phyloP scores from a whole-genome alignment of 1,140 invertebrate species.

The Drosophila carrolli region DNA sequence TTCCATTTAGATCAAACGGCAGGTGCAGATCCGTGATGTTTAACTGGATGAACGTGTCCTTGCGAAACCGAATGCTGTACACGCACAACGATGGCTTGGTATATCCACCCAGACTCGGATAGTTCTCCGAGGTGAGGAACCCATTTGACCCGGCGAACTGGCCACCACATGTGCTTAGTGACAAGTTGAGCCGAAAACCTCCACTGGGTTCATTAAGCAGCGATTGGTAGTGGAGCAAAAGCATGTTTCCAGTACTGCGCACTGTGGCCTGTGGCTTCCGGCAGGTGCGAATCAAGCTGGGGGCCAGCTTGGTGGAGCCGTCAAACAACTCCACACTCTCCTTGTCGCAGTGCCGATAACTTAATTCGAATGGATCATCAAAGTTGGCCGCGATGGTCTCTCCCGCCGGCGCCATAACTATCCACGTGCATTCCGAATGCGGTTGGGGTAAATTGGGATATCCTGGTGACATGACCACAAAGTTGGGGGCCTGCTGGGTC shows the following conservation, averaged over 20 bases:
- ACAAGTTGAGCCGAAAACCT: constrained; percentile 91
- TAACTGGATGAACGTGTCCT: constrained; percentile 85
- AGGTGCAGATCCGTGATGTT: constrained; percentile 86
- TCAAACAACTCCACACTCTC: constrained; percentile 92
- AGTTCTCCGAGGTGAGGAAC: constrained; percentile 87
- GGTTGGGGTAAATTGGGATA: constrained; percentile 91
- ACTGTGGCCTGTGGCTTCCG: constrained; percentile 85
- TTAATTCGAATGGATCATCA: constrained; percentile 89
- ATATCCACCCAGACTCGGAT: constrained; percentile 85
- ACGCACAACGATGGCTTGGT: constrained; percentile 86
- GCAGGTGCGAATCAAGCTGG: constrained; percentile 88
- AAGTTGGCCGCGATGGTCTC: constrained; percentile 91
- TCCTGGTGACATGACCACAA: constrained; percentile 89
- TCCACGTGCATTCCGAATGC: constrained; percentile 92
- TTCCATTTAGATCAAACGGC: constrained; percentile 52
- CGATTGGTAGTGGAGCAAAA: constrained; percentile 91
- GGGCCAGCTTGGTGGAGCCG: constrained; percentile 89
- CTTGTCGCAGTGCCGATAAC: constrained; percentile 85
- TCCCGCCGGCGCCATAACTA: constrained; percentile 88
- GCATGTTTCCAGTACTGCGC: constrained; percentile 85
- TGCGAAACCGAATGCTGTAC: constrained; percentile 86
- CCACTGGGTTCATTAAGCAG: constrained; percentile 88
- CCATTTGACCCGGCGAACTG: constrained; percentile 75
- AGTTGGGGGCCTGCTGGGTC: constrained; percentile 64
- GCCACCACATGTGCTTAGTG: constrained; percentile 88